These are phyloP conservation scores for Eriosoma lanigerum DNA, from an alignment of 1,140 invertebrate species.

Conservation along the genomic window DNA sequence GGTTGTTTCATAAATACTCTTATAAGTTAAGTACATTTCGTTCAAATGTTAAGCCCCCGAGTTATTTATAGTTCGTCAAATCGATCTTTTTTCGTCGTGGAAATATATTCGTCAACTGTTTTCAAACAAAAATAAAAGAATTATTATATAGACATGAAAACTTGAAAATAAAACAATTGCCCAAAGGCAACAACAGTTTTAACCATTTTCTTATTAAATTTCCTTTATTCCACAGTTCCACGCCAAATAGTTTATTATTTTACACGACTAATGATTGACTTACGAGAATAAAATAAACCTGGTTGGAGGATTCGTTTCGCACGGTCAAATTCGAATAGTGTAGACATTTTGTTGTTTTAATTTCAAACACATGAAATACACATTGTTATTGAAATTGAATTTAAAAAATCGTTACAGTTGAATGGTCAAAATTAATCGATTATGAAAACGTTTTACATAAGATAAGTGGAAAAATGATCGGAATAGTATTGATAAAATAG, in stretches of 20 bases:
- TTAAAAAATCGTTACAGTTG: no score
- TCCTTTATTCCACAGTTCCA: not conserved
- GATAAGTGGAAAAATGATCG: no score
- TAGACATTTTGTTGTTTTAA: not conserved
- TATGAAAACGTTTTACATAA: no score
- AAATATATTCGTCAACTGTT: not conserved
- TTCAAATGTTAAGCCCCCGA: no score
- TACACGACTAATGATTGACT: conserved; percentile 10
- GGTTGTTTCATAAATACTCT: no score
- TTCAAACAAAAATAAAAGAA: not conserved
- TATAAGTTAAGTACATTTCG: no score
- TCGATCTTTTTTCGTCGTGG: not conserved
- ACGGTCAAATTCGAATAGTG: conserved; percentile 6
- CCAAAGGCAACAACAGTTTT: not conserved
- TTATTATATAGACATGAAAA: not conserved
- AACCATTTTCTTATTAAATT: conserved; percentile 9
- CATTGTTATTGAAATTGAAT: no score
- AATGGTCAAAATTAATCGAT: no score
- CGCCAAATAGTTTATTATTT: not conserved
- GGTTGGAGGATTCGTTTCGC: not conserved
- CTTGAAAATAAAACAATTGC: not conserved
- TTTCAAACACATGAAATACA: no score
- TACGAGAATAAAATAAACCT: not conserved
- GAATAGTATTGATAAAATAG: no score
- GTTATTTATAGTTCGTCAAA: not conserved